Evolutionary conservation across 2,113 vertebrate species (phyloP), one percentile per base, ranked within the genome.

Genomic region (Prionailurus viverrinus): DNA sequence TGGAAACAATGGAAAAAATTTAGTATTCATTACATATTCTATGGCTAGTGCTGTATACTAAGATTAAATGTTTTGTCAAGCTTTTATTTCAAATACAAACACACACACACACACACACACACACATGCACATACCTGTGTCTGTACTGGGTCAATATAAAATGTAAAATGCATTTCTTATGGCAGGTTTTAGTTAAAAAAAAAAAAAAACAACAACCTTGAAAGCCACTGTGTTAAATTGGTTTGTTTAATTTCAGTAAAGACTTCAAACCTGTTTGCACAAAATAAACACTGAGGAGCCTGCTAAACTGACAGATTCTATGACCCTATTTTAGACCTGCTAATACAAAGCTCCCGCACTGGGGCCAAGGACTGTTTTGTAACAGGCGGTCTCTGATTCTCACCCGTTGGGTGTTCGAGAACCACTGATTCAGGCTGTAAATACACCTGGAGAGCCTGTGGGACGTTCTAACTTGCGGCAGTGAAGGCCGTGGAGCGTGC

Each of bases 221-320:
- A 69, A 91, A 95, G 29, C 0, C 4, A 91, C 19, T 73, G 7
- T 91, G 31, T 65, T 61, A 45, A 69, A 63, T 33, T 53, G 55
- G 73, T 78, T 71, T 27, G 51, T 80, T 36, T 83, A 84, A 84
- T 51, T 85, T 96, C 48, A 80, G 33, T 53, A n/a, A 91, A 79
- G 33, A 21, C 65, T 82, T 94, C 71, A 91, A 45, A 73, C 69
- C 4, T 31, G 31, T 39, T 19, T 48, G 13, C 10, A 51, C 12
- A 51, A 48, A 82, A 12, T 78, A 65, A 79, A 51, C 61, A 25
- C 5, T 3, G 16, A 48, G 55, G 18, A 36, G 13, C 41, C n/a
- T 79, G 80, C 31, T 88, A 29, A 31, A 21, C n/a, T 25, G 63
- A 53, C 51, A 15, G 45, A 6, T 48, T 89, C 16, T 41, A 11